A percentile compares a stretch with the other conserved stretches of the same genome.
Evolutionary conservation across 2,113 vertebrate genomes (phyloP).

Genomic region (Calidris pugnax): DNA sequence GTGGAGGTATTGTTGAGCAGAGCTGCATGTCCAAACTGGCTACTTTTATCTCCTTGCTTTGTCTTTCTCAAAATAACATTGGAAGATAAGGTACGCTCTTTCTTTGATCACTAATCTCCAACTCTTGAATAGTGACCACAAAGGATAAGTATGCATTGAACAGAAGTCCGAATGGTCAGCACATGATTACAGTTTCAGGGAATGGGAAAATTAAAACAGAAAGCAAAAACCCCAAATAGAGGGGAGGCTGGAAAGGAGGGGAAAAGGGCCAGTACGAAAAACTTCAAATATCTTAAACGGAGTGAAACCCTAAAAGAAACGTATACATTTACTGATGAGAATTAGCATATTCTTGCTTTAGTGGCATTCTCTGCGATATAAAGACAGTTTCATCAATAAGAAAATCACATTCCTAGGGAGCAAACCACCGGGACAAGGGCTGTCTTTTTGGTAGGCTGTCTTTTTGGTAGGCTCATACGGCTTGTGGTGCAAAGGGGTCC

Average conservation of each 20-base stretch:
- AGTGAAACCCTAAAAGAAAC: not conserved
- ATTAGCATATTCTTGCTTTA: not conserved
- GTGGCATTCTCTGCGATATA: not conserved
- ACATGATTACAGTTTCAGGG: not conserved
- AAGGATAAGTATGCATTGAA: conserved; percentile 24
- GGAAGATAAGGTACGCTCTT: conserved; percentile 47
- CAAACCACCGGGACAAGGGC: not conserved
- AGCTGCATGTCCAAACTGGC: conserved; percentile 17
- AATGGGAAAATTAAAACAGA: not conserved
- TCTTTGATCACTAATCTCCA: conserved; percentile 59
- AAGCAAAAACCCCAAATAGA: not conserved
- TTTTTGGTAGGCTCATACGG: not conserved
- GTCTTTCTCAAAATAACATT: conserved; percentile 61
- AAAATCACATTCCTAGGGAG: not conserved
- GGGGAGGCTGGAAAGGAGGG: not conserved
- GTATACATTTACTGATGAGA: not conserved
- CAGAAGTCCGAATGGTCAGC: conserved; percentile 1
- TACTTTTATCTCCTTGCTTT: conserved; percentile 65
- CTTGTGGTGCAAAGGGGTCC: not conserved
- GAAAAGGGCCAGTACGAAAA: not conserved
- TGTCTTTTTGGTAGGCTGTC: not conserved
- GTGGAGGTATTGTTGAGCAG: conserved; percentile 16
- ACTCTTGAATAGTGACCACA: not conserved
- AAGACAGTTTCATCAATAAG: not conserved
- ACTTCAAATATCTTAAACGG: not conserved